Evolutionary conservation across 2,888 invertebrate genomes (phyloP).

Genomic region (Limenitis camilla): DNA sequence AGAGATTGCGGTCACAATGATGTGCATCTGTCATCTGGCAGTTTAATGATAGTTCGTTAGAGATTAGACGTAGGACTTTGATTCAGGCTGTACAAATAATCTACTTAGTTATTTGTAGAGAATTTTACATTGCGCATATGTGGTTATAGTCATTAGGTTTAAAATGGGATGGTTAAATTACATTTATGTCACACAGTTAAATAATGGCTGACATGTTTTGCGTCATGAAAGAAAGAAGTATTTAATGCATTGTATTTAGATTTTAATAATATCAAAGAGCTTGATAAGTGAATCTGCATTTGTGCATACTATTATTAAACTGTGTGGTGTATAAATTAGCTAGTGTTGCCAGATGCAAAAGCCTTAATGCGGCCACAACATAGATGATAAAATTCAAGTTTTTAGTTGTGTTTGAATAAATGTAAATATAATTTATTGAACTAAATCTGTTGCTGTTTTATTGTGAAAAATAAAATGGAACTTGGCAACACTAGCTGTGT

Average conservation of each 20-base stretch:
- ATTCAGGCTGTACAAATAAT: slow-evolving; percentile 69
- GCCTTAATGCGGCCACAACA: too few species aligned
- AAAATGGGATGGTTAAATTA: slow-evolving; percentile 49
- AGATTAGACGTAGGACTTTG: slow-evolving; percentile 68
- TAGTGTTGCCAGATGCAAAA: slow-evolving; percentile 2
- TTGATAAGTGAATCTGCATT: neutral
- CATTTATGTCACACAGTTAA: neutral
- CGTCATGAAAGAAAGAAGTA: too few species aligned
- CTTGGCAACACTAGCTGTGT: slow-evolving; percentile 5
- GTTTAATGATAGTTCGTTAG: slow-evolving; percentile 60
- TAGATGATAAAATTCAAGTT: neutral
- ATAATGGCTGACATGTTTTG: neutral
- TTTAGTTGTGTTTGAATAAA: neutral
- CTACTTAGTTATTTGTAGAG: slow-evolving; percentile 68
- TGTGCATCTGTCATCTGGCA: slow-evolving; percentile 41
- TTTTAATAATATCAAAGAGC: neutral
- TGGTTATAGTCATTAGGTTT: slow-evolving; percentile 61
- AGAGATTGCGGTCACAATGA: neutral
- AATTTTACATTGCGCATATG: slow-evolving; percentile 66
- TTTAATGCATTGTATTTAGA: slow-evolving; percentile 22
- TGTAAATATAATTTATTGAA: neutral
- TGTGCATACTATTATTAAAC: neutral
- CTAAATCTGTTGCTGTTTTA: too few species aligned
- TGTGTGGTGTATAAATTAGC: neutral
- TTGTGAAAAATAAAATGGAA: neutral